Percentiles rank a stretch among this genome's conserved stretches.
Conservation (phyloP, 2,797 vertebrate species). For the Sebastes wilsoni region DNA sequence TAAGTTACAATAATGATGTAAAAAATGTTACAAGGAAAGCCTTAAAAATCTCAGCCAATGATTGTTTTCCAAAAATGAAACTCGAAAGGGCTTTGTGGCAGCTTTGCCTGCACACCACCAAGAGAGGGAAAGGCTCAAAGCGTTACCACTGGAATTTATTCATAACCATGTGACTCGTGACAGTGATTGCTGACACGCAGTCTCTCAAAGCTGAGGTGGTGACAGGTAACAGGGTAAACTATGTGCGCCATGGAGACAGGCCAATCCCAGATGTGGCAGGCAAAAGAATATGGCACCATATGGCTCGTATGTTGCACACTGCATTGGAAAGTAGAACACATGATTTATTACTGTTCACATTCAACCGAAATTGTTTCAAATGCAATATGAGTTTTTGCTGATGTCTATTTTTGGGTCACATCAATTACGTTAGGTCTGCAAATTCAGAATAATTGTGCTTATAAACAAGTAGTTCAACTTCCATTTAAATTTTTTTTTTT, state of each 20-base stretch:
- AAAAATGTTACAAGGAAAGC: background rate
- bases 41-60: conserved; percentile 13
- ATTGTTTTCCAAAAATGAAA: conserved; percentile 42
- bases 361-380: conserved; percentile 39
- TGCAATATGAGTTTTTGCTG: conserved; percentile 4
- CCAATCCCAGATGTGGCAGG: conserved; percentile 59
- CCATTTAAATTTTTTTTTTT: background rate
- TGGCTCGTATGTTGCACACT: conserved; percentile 41
- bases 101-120: conserved; percentile 36
- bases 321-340: conserved; percentile 37
- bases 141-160: conserved; percentile 57
- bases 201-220: conserved; percentile 66
- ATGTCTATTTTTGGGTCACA: conserved; percentile 36
- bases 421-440: conserved; percentile 5
- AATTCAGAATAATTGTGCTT: background rate
- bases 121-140: conserved; percentile 50
- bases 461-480: background rate
- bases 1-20: conserved; percentile 33
- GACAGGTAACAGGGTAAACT: conserved; percentile 76
- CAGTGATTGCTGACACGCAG: conserved; percentile 68
- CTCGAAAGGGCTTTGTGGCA: conserved; percentile 44
- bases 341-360: conserved; percentile 54
- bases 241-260: conserved; percentile 51
- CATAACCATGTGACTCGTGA: conserved; percentile 67
- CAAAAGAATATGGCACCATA: conserved; percentile 61